phyloP scores from a whole-genome alignment of 2,888 invertebrate genomes.

The Camponotus fellah region DNA sequence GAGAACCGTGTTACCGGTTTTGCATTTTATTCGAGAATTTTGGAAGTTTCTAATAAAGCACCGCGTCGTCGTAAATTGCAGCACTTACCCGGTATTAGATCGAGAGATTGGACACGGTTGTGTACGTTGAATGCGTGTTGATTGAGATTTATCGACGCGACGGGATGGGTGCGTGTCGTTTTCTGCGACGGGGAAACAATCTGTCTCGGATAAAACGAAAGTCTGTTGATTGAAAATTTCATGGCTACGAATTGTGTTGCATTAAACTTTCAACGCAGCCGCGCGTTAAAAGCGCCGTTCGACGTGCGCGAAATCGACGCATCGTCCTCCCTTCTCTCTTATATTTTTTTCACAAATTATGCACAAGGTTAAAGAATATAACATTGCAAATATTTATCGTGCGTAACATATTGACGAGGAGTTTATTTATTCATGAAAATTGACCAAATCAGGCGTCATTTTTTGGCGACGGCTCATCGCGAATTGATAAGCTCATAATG shows the following conservation, averaged over 20 bases:
- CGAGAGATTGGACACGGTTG: slow-evolving; percentile 41
- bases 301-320: slow-evolving; percentile 35
- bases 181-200: slow-evolving; percentile 56
- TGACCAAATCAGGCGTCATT: slow-evolving; percentile 17
- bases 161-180: slow-evolving; percentile 39
- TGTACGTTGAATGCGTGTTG: slow-evolving; percentile 54
- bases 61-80: slow-evolving; percentile 59
- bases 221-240: slow-evolving; percentile 55
- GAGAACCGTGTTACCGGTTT: slow-evolving; percentile 9
- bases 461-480: slow-evolving; percentile 8
- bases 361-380: slow-evolving; percentile 10
- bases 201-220: slow-evolving; percentile 47
- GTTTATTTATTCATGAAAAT: slow-evolving; percentile 29
- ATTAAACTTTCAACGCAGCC: slow-evolving; percentile 48
- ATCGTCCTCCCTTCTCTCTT: neutral
- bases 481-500: slow-evolving; percentile 38
- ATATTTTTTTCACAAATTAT: slow-evolving; percentile 25
- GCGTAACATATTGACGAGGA: neutral
- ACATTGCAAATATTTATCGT: neutral
- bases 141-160: slow-evolving; percentile 61
- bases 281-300: slow-evolving; percentile 34
- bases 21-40: slow-evolving; percentile 18
- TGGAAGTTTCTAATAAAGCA: slow-evolving; percentile 39
- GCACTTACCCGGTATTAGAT: slow-evolving; percentile 61
- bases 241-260: slow-evolving; percentile 43